phyloP scores from a whole-genome alignment of 2,113 vertebrate genomes.

The Mugil cephalus region DNA sequence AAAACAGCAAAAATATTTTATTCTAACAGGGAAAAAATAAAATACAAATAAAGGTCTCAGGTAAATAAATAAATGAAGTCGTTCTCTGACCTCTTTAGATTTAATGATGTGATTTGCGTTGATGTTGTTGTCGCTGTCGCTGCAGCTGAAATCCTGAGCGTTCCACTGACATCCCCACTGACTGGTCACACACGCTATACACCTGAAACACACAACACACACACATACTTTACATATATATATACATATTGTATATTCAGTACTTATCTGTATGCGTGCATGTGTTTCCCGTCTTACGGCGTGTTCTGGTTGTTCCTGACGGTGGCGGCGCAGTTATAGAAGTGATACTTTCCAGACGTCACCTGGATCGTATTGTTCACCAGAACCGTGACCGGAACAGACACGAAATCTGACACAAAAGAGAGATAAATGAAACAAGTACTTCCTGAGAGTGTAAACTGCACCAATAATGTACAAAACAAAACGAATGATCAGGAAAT shows the following conservation, averaged over 20 bases:
- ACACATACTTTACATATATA: background rate
- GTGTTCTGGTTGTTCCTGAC: constrained; percentile 87
- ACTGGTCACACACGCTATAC: constrained; percentile 92
- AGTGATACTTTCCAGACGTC: constrained; percentile 87
- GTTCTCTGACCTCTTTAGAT: constrained; percentile 89
- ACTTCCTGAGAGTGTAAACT: too few species aligned
- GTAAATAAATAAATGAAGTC: too few species aligned
- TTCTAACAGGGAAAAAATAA: too few species aligned
- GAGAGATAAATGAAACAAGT: background rate
- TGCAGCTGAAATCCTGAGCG: constrained; percentile 86
- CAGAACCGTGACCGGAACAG: constrained; percentile 84
- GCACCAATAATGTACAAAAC: too few species aligned
- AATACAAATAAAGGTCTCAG: too few species aligned
- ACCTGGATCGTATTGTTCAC: constrained; percentile 79
- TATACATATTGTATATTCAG: too few species aligned
- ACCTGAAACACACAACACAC: constrained; percentile 81
- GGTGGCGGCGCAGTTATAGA: constrained; percentile 93
- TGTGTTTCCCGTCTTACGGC: constrained; percentile 86
- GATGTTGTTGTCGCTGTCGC: constrained; percentile 74
- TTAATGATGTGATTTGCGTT: constrained; percentile 80
- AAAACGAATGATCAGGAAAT: too few species aligned
- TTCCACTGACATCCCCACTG: constrained; percentile 95
- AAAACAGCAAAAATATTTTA: too few species aligned
- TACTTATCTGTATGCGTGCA: background rate
- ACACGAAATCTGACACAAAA: constrained; percentile 87